Base-by-base conservation (phyloP, 1,140 invertebrate genomes). In the Saxidomus purpurata region DNA sequence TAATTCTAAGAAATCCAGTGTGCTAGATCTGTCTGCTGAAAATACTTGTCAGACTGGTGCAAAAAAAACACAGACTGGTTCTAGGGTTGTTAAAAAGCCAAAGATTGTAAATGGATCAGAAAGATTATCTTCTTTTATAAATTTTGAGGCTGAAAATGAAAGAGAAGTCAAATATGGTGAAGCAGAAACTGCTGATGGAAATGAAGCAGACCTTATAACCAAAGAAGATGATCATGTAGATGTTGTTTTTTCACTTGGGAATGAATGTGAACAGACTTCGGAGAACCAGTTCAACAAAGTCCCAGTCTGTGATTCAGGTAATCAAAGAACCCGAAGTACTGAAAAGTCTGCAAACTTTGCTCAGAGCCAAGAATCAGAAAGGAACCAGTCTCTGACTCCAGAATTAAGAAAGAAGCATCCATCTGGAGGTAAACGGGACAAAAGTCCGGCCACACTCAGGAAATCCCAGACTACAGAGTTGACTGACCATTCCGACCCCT, bases 401-500 rank as follows among this genome's bases (percentile, higher is more conserved):
- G 80, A 63, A 17, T n/a, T 82, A 22, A 82, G 80, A 22, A 63
- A 82, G 28, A 63, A 55, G 43, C 25, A 82, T 67, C 38, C 25
- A 1, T 82, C 80, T 19, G 80, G 80, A 19, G 25, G 40, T 34
- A 67, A 71, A 19, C 38, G 83, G 17, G 86, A 88, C 43, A 80
- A 74, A 67, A 88, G 86, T 36, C 86, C 86, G 22, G 25, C 36
- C 28, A 11, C 38, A n/a, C n/a, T 15, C 3, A 43, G 77, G 19
- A 55, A 43, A 9, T 88, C 86, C 0, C 59, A 36, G 6, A 36
- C 61, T 22, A 77, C 71, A 9, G 55, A 86, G 4, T 89, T 96
- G 9, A 94, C 94, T 19, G 96, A 96, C 86, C 93, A 93, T 59
- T 96, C 95, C 55, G 96, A 96, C 77, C 96, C 95, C 28, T 93